Evolutionary conservation across 2,888 invertebrate species (phyloP).

Genomic region (Drosophila ustulata): DNA sequence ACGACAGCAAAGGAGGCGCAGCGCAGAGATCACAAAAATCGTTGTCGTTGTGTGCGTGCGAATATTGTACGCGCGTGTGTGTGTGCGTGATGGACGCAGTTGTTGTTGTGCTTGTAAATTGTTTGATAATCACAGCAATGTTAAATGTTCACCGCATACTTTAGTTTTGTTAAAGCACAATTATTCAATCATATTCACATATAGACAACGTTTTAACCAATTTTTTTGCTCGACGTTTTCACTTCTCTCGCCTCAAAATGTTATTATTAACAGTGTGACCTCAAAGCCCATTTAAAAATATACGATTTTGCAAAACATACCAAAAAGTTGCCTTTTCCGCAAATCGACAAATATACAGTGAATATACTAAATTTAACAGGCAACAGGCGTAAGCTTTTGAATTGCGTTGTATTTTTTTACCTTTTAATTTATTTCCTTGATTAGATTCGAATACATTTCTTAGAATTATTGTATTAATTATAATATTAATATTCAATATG

Average conservation of each 20-base stretch:
- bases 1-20: slow-evolving; percentile 55
- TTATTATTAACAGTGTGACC: slow-evolving; percentile 59
- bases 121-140: neutral
- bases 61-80: slow-evolving; percentile 16
- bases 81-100: slow-evolving; percentile 31
- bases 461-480: too few relatives aligned
- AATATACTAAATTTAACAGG: neutral
- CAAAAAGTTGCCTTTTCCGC: neutral
- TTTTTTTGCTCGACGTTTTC: slow-evolving; percentile 60
- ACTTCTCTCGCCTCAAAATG: slow-evolving; percentile 62
- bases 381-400: neutral
- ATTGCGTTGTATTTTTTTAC: neutral
- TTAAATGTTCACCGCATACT: slow-evolving; percentile 1
- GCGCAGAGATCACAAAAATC: slow-evolving; percentile 62
- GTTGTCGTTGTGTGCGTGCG: slow-evolving; percentile 32
- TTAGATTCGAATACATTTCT: too few relatives aligned
- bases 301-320: slow-evolving; percentile 6
- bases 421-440: neutral
- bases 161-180: slow-evolving; percentile 3
- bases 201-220: slow-evolving; percentile 27
- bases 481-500: too few relatives aligned
- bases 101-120: neutral
- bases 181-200: slow-evolving; percentile 34
- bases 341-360: neutral
- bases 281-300: slow-evolving; percentile 30